These are phyloP conservation scores for Alouatta palliata DNA, from an alignment of 2,113 vertebrate genomes.

Conservation along the genomic window DNA sequence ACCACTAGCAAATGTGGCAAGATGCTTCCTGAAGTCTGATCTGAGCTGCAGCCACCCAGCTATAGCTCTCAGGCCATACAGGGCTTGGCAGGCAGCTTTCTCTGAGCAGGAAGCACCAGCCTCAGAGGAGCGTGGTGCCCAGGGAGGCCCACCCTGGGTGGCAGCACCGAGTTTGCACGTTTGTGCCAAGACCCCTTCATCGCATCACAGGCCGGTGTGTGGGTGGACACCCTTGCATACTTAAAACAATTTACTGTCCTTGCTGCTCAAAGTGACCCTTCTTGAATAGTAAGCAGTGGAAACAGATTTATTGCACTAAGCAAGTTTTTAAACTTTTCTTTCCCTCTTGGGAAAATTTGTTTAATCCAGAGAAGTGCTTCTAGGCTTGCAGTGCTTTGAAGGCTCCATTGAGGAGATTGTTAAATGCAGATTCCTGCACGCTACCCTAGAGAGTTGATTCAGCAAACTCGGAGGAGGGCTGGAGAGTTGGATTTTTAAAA, in stretches of 20 bases:
- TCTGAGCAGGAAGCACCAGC: neutral
- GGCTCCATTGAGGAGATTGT: neutral
- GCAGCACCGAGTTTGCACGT: neutral
- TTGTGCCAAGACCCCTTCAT: neutral
- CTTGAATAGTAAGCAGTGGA: neutral
- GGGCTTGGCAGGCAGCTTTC: neutral
- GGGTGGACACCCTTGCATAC: neutral
- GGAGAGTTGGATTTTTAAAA: neutral
- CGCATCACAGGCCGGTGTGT: neutral
- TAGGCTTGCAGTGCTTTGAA: neutral
- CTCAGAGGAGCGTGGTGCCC: fast-evolving
- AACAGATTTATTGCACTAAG: neutral
- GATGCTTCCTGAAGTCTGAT: neutral
- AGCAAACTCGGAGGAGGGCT: neutral
- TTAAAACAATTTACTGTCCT: neutral
- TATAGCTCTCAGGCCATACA: neutral
- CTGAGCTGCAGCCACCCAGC: neutral
- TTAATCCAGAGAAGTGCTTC: neutral
- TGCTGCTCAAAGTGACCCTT: neutral
- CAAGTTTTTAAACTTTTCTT: neutral
- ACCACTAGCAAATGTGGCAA: neutral
- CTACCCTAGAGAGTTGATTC: neutral
- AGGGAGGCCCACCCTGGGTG: fast-evolving
- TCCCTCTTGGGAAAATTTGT: neutral
- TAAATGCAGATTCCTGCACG: neutral